These are phyloP conservation scores for Tricholaema leucomelas DNA, from an alignment of 2,113 vertebrate species.

Conservation along the genomic window DNA sequence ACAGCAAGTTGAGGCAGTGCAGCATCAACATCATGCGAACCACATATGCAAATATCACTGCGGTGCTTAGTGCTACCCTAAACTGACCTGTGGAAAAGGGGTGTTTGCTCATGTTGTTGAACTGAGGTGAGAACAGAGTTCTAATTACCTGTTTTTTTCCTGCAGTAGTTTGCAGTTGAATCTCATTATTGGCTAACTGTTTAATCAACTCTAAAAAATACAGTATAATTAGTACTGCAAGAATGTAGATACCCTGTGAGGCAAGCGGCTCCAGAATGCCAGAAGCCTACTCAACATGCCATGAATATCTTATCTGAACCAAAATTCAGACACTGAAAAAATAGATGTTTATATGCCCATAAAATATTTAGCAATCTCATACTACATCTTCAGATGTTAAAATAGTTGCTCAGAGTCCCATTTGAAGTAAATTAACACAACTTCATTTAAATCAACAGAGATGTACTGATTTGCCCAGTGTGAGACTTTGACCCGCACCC, in stretches of 20 bases:
- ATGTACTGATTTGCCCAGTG: not conserved
- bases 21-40: not conserved
- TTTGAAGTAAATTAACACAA: not conserved
- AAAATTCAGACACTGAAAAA: not conserved
- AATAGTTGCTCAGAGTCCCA: not conserved
- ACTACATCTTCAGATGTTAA: not conserved
- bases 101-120: slow-evolving; percentile 3
- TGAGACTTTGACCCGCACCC: not conserved
- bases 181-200: slow-evolving; percentile 43
- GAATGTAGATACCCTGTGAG: not conserved
- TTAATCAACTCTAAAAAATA: slow-evolving; percentile 43
- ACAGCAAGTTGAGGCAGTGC: not conserved
- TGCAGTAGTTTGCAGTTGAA: slow-evolving; percentile 16
- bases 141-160: slow-evolving; percentile 12
- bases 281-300: not conserved
- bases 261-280: not conserved
- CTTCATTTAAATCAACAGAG: not conserved
- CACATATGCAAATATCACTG: not conserved
- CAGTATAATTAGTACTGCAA: slow-evolving; percentile 13
- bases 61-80: not conserved
- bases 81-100: not conserved
- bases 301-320: not conserved
- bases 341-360: not conserved
- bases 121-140: slow-evolving; percentile 8
- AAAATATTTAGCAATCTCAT: not conserved